phyloP scores from a whole-genome alignment of 2,888 invertebrate species.

The Tortricodes alternella region DNA sequence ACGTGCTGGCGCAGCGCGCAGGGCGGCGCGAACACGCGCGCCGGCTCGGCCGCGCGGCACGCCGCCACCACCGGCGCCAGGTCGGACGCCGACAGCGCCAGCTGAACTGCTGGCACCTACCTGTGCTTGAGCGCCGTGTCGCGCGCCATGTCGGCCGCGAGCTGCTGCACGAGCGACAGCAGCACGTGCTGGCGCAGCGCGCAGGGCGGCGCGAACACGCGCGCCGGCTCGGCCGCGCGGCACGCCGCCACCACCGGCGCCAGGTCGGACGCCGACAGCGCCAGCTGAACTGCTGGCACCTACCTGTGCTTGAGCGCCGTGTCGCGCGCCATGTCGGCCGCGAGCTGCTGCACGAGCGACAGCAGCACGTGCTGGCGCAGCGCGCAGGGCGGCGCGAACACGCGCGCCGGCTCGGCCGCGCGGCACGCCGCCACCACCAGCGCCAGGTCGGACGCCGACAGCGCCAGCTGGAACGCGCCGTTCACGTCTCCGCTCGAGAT shows the following conservation, averaged over 20 bases:
- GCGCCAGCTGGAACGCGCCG: conserved; percentile 95
- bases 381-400: conserved; percentile 88
- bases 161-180: too few species aligned
- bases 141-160: neutral
- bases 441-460: conserved; percentile 92
- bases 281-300: neutral
- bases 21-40: too few species aligned
- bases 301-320: conserved; percentile 82
- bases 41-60: too few species aligned
- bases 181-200: too few species aligned
- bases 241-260: too few species aligned
- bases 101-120: conserved; percentile 83
- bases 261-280: too few species aligned
- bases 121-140: conserved; percentile 18
- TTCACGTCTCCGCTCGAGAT: conserved; percentile 89
- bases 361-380: conserved; percentile 94
- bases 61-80: too few species aligned
- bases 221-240: neutral
- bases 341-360: conserved; percentile 93
- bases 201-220: too few species aligned
- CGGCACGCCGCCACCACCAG: conserved; percentile 94
- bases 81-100: too few species aligned
- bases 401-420: conserved; percentile 89
- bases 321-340: conserved; percentile 92
- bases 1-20: too few species aligned